phyloP scores from a whole-genome alignment of 2,888 invertebrate species.

The Cerastoderma edule region DNA sequence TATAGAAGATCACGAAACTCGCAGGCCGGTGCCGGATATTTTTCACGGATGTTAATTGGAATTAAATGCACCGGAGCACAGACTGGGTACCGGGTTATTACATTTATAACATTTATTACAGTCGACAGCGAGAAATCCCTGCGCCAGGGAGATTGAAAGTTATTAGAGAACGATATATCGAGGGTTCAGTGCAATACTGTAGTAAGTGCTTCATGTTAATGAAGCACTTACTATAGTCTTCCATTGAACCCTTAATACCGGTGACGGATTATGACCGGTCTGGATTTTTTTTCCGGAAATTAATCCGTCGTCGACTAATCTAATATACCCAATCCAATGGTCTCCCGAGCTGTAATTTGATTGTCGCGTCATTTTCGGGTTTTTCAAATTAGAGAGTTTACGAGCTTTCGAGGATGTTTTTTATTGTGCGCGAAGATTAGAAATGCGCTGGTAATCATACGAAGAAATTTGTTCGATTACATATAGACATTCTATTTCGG shows the following conservation, averaged over 20 bases:
- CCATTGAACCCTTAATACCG: too few relatives aligned
- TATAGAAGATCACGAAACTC: too few relatives aligned
- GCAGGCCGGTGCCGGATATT: too few relatives aligned
- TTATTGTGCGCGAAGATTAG: conserved; percentile 15
- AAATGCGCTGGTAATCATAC: conserved; percentile 1
- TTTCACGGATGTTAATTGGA: conserved; percentile 1
- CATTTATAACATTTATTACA: conserved; percentile 14
- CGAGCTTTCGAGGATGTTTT: background rate
- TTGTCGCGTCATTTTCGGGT: conserved; percentile 9
- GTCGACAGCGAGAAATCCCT: background rate
- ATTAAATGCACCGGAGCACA: background rate
- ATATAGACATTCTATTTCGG: too few relatives aligned
- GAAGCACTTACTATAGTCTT: too few relatives aligned
- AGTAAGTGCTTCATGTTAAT: too few relatives aligned
- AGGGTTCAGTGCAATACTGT: too few relatives aligned
- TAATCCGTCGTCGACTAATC: conserved; percentile 44
- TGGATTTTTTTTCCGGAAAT: conserved; percentile 58
- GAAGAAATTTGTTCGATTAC: background rate
- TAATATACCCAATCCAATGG: too few relatives aligned
- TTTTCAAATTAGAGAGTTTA: conserved; percentile 11
- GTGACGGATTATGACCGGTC: conserved; percentile 57
- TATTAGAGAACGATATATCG: conserved; percentile 41
- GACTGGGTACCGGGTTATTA: too few relatives aligned
- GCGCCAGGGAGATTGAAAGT: conserved; percentile 30
- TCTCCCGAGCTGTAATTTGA: conserved; percentile 6